These are phyloP conservation scores for Eolophus roseicapilla DNA, from an alignment of 2,113 vertebrate genomes.

Conservation along the genomic window DNA sequence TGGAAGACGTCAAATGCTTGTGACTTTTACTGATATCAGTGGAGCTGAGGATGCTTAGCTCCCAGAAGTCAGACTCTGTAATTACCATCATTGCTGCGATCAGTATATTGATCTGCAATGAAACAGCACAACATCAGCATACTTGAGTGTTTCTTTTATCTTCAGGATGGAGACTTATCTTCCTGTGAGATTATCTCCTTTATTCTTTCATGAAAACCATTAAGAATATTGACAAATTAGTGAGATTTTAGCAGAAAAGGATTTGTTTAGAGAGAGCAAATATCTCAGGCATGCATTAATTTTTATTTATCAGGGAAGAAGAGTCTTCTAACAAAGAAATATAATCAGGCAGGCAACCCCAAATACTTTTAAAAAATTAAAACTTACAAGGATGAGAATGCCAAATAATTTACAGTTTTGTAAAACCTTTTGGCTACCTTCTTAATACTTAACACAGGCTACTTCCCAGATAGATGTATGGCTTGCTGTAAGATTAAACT, in stretches of 20 bases:
- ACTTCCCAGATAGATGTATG: background rate
- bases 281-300: background rate
- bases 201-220: background rate
- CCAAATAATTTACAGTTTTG: background rate
- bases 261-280: background rate
- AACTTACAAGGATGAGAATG: background rate
- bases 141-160: background rate
- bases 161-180: background rate
- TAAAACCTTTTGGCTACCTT: background rate
- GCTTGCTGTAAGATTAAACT: background rate
- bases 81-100: background rate
- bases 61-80: background rate
- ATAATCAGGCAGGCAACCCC: background rate
- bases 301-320: background rate
- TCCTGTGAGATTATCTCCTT: background rate
- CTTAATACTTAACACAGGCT: background rate
- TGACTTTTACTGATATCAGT: background rate
- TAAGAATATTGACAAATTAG: background rate
- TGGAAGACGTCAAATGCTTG: background rate
- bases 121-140: constrained; percentile 2
- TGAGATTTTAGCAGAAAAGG: background rate
- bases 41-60: background rate
- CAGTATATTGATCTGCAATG: constrained; percentile 11
- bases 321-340: background rate
- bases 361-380: background rate